These are phyloP conservation scores for Clarias macrocephalus DNA, from an alignment of 2,113 vertebrate genomes.

Conservation along the genomic window DNA sequence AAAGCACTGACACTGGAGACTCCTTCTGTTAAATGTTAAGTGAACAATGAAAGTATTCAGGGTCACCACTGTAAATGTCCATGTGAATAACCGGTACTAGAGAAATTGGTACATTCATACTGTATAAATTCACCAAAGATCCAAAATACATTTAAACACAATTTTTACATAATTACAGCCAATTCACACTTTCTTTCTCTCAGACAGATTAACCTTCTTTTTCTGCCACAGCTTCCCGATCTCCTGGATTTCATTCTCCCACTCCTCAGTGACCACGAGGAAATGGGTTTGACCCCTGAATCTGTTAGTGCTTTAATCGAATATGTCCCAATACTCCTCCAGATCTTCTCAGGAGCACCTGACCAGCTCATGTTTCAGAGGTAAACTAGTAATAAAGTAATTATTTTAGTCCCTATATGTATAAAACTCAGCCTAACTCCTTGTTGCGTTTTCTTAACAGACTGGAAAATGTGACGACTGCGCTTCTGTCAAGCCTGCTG, in stretches of 20 bases:
- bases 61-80: neutral
- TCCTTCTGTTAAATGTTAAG: neutral
- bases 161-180: neutral
- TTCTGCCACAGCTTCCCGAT: slow-evolving; percentile 53
- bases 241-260: slow-evolving; percentile 51
- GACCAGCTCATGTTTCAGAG: slow-evolving; percentile 65
- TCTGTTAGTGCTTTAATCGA: slow-evolving; percentile 48
- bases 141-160: neutral
- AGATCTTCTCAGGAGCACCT: slow-evolving; percentile 60
- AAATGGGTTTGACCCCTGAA: slow-evolving; percentile 6
- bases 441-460: slow-evolving; percentile 55
- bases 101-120: neutral
- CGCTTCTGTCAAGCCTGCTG: slow-evolving; percentile 57
- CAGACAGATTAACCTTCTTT: neutral
- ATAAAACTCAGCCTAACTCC: neutral
- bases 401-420: neutral
- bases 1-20: neutral
- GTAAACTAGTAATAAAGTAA: slow-evolving; percentile 48
- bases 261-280: slow-evolving; percentile 46
- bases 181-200: neutral
- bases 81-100: neutral
- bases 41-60: neutral
- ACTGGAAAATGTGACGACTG: slow-evolving; percentile 56
- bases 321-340: slow-evolving; percentile 56
- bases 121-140: neutral